phyloP scores from a whole-genome alignment of 1,140 invertebrate species.

The Helicorthomorpha holstii region DNA sequence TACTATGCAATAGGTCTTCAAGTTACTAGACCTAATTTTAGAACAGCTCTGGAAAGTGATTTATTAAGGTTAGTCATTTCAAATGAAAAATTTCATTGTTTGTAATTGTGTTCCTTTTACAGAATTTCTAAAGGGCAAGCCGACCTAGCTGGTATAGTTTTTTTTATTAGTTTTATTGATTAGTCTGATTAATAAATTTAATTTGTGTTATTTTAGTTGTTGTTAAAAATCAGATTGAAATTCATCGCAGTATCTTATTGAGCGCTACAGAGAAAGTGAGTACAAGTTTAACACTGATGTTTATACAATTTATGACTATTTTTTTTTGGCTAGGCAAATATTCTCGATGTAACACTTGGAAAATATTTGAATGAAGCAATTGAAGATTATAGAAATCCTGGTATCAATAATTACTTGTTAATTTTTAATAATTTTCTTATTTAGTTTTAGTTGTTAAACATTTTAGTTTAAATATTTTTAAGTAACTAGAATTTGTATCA shows the following conservation, averaged over 20 bases:
- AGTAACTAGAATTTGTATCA: too few relatives aligned
- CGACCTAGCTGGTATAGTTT: constrained; percentile 33
- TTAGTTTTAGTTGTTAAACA: too few relatives aligned
- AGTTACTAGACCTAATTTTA: constrained; percentile 76
- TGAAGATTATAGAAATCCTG: too few relatives aligned
- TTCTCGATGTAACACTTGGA: too few relatives aligned
- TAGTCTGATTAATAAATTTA: neutral
- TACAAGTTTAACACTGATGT: too few relatives aligned
- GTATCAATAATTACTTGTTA: too few relatives aligned
- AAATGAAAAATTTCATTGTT: neutral
- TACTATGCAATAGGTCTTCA: constrained; percentile 88
- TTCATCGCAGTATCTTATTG: constrained; percentile 59
- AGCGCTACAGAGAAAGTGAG: constrained; percentile 45
- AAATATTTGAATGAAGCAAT: too few relatives aligned
- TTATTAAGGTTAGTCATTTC: constrained; percentile 47
- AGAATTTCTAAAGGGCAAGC: constrained; percentile 71
- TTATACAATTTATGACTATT: too few relatives aligned
- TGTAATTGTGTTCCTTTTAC: constrained; percentile 15
- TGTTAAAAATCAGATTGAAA: constrained; percentile 55
- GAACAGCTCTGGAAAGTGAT: constrained; percentile 81
- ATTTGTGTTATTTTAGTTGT: constrained; percentile 33
- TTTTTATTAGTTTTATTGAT: neutral
- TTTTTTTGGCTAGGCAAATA: too few relatives aligned
- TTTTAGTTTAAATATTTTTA: too few relatives aligned
- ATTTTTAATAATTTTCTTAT: too few relatives aligned